Conservation (phyloP, 2,888 invertebrate species). For the Agriopis aurantiaria region DNA sequence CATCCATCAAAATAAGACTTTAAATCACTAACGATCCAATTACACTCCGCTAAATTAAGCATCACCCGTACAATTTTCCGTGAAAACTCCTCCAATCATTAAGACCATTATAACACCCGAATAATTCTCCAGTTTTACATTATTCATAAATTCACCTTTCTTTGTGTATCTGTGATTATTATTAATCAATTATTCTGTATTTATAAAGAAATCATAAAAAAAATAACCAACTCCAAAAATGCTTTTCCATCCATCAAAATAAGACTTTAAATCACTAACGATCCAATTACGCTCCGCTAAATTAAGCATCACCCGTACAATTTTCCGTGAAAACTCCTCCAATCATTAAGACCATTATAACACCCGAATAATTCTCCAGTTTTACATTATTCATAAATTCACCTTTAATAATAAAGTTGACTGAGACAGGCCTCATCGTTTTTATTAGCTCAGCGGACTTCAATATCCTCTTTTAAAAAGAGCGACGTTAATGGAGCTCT, state of each 20-base stretch:
- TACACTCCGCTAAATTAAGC: slow-evolving; percentile 35
- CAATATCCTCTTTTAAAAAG: slow-evolving; percentile 30
- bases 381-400: slow-evolving; percentile 50
- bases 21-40: slow-evolving; percentile 12
- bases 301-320: slow-evolving; percentile 40
- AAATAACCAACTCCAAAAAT: neutral
- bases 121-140: slow-evolving; percentile 46
- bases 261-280: neutral
- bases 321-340: slow-evolving; percentile 26
- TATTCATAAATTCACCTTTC: slow-evolving; percentile 48
- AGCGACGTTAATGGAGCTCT: slow-evolving; percentile 22
- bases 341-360: slow-evolving; percentile 38
- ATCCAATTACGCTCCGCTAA: slow-evolving; percentile 24
- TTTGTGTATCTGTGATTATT: too few species aligned
- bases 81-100: slow-evolving; percentile 33
- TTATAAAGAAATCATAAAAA: too few species aligned
- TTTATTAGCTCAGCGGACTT: slow-evolving; percentile 38
- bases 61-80: slow-evolving; percentile 36
- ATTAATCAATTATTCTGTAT: too few species aligned
- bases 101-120: slow-evolving; percentile 38
- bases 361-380: slow-evolving; percentile 43
- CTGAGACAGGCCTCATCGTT: slow-evolving; percentile 44
- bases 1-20: neutral
- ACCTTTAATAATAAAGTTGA: slow-evolving; percentile 43
- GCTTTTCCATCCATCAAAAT: neutral